Conservation (phyloP, 2,888 invertebrate species). For the Drosophila ezoana region DNA sequence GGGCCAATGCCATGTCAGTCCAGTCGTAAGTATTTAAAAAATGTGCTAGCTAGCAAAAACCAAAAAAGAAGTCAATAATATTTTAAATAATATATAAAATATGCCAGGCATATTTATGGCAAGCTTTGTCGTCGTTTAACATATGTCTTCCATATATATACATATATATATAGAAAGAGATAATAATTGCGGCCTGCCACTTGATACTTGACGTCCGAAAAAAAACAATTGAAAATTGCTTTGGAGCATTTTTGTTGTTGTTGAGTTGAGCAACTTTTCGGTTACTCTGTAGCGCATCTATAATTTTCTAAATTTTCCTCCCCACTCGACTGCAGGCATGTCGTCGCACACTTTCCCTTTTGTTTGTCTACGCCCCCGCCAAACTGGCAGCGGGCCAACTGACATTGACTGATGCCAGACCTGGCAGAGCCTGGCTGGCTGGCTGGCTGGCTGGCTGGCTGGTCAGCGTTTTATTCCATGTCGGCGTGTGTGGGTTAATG, state of each 20-base stretch:
- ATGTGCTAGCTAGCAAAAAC: constrained; percentile 2
- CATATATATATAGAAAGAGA: constrained; percentile 22
- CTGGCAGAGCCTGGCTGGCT: constrained; percentile 15
- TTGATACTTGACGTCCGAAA: constrained; percentile 56
- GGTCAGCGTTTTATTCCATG: constrained; percentile 32
- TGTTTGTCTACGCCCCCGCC: constrained; percentile 53
- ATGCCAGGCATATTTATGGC: constrained; percentile 45
- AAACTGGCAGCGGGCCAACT: constrained; percentile 77
- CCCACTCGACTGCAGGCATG: constrained; percentile 30
- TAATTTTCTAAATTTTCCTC: constrained; percentile 12
- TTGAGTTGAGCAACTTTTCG: constrained; percentile 42
- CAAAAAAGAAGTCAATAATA: constrained; percentile 19
- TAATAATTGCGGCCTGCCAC: constrained; percentile 43
- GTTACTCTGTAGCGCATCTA: constrained; percentile 29
- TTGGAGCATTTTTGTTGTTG: constrained; percentile 13
- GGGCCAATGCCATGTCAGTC: constrained; percentile 41
- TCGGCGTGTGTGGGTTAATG: constrained; percentile 68
- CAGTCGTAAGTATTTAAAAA: constrained; percentile 20
- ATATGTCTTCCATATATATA: constrained; percentile 58
- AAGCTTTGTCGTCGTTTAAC: constrained; percentile 15
- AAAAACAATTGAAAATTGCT: constrained; percentile 45
- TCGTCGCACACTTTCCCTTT: constrained; percentile 62
- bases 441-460: background rate
- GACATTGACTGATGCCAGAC: constrained; percentile 82
- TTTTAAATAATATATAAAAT: constrained; percentile 32